Conservation (phyloP, 2,797 vertebrate species). For the Rhyacichthys aspro region DNA sequence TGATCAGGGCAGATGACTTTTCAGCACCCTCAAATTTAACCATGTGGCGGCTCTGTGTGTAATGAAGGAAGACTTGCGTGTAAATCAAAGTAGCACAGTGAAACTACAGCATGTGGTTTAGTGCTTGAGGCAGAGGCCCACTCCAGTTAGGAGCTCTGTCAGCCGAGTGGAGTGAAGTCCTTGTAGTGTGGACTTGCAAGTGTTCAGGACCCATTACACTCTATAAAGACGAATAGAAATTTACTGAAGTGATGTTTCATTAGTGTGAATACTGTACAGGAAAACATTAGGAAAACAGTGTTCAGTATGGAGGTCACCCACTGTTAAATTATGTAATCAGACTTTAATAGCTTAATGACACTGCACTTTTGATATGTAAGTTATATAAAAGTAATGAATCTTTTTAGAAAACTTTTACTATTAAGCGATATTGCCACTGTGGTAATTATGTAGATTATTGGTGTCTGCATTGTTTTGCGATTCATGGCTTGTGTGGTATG, state of each 20-base stretch:
- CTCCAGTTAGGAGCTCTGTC: constrained; percentile 54
- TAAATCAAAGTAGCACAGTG: constrained; percentile 58
- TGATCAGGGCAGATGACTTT: constrained; percentile 56
- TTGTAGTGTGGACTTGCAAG: constrained; percentile 27
- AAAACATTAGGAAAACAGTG: too few relatives aligned
- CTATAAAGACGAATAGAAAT: constrained; percentile 21
- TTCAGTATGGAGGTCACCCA: too few relatives aligned
- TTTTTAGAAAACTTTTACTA: too few relatives aligned
- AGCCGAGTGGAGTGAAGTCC: constrained; percentile 50
- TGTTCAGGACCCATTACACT: constrained; percentile 25
- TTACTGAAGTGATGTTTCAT: constrained; percentile 10
- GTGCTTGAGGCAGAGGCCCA: constrained; percentile 53
- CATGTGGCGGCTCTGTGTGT: constrained; percentile 23
- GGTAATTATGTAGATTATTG: too few relatives aligned
- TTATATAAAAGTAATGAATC: too few relatives aligned
- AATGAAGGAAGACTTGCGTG: constrained; percentile 47
- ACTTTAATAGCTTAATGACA: too few relatives aligned
- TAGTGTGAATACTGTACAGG: too few relatives aligned
- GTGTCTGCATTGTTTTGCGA: too few relatives aligned
- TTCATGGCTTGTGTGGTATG: too few relatives aligned
- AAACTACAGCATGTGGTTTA: constrained; percentile 59
- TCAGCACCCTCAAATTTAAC: constrained; percentile 54
- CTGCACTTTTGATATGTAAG: too few relatives aligned
- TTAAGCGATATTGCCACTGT: too few relatives aligned
- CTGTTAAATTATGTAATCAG: too few relatives aligned